These are phyloP conservation scores for Erinaceus europaeus DNA, from an alignment of 2,113 vertebrate species.

Conservation along the genomic window DNA sequence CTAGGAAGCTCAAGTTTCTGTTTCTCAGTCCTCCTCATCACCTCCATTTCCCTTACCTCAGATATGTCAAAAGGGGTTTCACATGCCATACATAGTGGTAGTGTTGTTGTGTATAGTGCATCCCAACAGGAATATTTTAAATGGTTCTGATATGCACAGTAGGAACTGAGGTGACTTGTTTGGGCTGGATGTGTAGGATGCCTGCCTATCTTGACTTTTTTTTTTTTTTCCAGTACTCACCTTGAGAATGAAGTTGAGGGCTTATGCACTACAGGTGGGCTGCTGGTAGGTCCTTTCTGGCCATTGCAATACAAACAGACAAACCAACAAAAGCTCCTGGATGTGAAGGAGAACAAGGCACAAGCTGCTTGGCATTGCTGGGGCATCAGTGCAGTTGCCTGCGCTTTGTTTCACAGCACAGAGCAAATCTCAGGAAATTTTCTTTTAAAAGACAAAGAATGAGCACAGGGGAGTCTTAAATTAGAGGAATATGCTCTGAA, in stretches of 20 bases:
- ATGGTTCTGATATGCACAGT: constrained; percentile 19
- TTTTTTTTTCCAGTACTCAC: too few species aligned
- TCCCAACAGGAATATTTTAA: constrained; percentile 68
- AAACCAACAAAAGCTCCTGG: constrained; percentile 23
- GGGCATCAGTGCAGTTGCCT: constrained; percentile 63
- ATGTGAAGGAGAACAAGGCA: constrained; percentile 14
- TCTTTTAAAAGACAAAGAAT: constrained; percentile 71
- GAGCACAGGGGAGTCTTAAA: constrained; percentile 64
- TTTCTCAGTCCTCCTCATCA: constrained; percentile 71
- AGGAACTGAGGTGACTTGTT: constrained; percentile 40
- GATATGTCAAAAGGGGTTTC: constrained; percentile 67
- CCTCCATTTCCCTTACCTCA: constrained; percentile 64
- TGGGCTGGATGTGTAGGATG: background rate
- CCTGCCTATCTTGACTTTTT: constrained; percentile 38
- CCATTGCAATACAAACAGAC: constrained; percentile 50
- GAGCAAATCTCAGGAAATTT: constrained; percentile 70
- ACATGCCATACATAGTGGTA: constrained; percentile 7
- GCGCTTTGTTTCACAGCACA: constrained; percentile 63
- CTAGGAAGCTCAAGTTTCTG: constrained; percentile 46
- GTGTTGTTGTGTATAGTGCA: constrained; percentile 70
- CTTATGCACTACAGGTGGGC: constrained; percentile 46
- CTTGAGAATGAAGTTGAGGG: background rate
- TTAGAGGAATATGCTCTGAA: constrained; percentile 70
- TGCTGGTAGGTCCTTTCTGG: constrained; percentile 29
- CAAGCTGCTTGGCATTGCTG: constrained; percentile 59